Base-by-base conservation (phyloP, 2,797 vertebrate genomes). In the Protosalanx chinensis region DNA sequence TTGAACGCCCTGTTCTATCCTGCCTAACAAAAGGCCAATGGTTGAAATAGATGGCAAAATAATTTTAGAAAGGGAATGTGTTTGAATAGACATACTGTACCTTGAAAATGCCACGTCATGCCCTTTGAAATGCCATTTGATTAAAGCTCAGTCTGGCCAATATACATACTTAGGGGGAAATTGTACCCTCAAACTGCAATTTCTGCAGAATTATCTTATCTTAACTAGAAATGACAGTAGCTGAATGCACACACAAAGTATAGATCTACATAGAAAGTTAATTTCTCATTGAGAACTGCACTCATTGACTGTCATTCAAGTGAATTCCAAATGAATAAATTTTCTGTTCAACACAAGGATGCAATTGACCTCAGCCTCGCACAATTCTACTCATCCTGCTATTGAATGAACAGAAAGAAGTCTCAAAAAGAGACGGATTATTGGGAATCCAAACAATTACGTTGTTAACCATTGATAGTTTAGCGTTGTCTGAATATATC, bases 111-210 rank as follows among this genome's bases (percentile, higher is more conserved):
- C 79, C 46, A 62, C 62, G 53, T 3, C 68, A 67, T 62, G 56
- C 51, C 64, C 68, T 75, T 79, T 75, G 65, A 64, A 56, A 16
- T 46, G 29, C 32, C 51, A 80, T 75, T 64, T 76, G 58, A 87
- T 76, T 72, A 72, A 76, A 79, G 76, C 76, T 71, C 46, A 69
- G 72, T 67, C 67, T 51, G 6, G 53, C 46, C 66, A 68, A 46
- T 46, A 46, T 13, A 70, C 16, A 15, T 59, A 29, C 62, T 59
- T 46, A 49, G 62, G 66, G 53, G 57, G 23, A 1, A 27, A 27
- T 27, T 27, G 23, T 27, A 27, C 23, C 23, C 23, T 27, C 23
- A 27, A 27, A 27, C 23, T 27, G 23, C 23, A 27, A 27, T 27
- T 27, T 27, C 23, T 27, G 23, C 23, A 27, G 23, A 27, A 27